Base-by-base conservation (phyloP, 2,888 invertebrate species). In the Lathronympha strigana region DNA sequence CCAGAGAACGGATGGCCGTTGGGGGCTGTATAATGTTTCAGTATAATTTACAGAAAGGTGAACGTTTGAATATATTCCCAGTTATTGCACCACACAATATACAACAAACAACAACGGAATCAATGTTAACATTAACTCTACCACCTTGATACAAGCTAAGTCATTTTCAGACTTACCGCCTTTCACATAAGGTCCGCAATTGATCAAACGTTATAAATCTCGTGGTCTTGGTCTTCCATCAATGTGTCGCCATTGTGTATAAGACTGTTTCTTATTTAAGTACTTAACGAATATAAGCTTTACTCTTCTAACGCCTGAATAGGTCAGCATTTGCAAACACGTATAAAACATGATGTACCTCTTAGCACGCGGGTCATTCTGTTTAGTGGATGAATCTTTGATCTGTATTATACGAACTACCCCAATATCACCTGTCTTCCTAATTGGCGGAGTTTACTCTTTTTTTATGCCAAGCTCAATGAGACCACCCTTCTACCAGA, bases 71-170 rank as follows among this genome's bases (percentile, higher is more conserved):
- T 53, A n/a, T 9, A 4, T 9, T n/a, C 23, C 36, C 21, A 53
- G 15, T 36, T 36, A 53, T 53, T 53, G 15, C 53, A 31, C 23
- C 53, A 53, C 53, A 36, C 21, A 53, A 53, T 21, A 38, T 23
- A 53, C 36, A 53, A 53, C 6, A 36, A 8, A 33, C 19, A 31
- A 53, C 19, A 47, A 23, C n/a, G 23, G 15, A 36, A n/a, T 3
- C 36, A 21, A 21, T 53, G 53, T 53, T 53, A 38, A 53, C 36
- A 21, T 15, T 21, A 53, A 8, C 21, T 21, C 21, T 33, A 33
- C 19, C 21, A 19, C n/a, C 51, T 51, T 51, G 11, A 31, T 31
- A 28, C 19, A 19, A 2, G 15, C 36, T 15, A 19, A 33, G n/a
- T 3, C 5, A 36, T 8, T 21, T 13, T 19, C 33, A 23, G 13